Conservation (phyloP, 2,888 invertebrate species). For the Thalpophila matura region DNA sequence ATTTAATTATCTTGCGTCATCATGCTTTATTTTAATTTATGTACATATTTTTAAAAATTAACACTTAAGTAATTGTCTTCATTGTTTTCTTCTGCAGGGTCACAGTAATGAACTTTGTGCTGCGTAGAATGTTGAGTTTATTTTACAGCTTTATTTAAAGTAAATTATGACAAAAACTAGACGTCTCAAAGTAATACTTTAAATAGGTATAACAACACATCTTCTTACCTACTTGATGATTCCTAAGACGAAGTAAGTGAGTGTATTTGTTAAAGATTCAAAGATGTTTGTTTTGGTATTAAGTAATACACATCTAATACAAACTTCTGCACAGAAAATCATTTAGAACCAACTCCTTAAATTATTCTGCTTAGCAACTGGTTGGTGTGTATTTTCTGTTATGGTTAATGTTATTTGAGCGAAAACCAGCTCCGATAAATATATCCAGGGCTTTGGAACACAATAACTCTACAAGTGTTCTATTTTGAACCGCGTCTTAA, state of each 20-base stretch:
- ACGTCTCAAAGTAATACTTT: not conserved
- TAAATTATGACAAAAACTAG: constrained; percentile 1
- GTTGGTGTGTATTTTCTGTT: constrained; percentile 21
- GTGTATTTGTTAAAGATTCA: not conserved
- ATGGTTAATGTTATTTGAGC: constrained; percentile 6
- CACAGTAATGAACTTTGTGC: constrained; percentile 10
- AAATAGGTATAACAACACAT: not conserved
- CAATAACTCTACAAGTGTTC: constrained; percentile 48
- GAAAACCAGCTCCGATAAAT: constrained; percentile 32
- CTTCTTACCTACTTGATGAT: not conserved
- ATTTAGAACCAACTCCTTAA: not conserved
- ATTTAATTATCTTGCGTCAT: not conserved
- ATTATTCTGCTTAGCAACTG: not conserved
- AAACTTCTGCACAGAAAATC: not conserved
- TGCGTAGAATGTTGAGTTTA: constrained; percentile 9
- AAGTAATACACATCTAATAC: not conserved
- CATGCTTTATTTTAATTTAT: not conserved
- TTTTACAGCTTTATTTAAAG: constrained; percentile 4
- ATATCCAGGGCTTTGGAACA: constrained; percentile 34
- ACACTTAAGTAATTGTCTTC: not conserved
- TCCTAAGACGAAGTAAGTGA: not conserved
- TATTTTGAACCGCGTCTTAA: constrained; percentile 40
- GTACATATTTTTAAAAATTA: not conserved
- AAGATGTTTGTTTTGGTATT: not conserved
- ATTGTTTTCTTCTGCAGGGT: constrained; percentile 10